Evolutionary conservation across 2,888 invertebrate genomes (phyloP), one percentile per base, ranked within the genome.

Genomic region (Apodemia hepburni): DNA sequence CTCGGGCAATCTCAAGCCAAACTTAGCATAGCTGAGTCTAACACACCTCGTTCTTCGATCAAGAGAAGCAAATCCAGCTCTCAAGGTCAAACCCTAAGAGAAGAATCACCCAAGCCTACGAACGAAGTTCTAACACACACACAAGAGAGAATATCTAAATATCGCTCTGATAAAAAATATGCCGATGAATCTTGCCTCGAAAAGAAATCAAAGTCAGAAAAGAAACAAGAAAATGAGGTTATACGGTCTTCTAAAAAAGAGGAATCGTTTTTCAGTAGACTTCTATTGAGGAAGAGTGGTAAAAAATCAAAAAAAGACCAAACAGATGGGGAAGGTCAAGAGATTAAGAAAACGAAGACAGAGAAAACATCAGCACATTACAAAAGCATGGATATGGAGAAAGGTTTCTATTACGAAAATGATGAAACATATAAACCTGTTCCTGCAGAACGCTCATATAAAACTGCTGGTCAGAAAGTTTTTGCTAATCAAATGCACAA

Each of bases 221-320:
- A 90, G 74, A 90, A 84, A 73, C 78, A 82, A 42, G 90, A 91
- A 67, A 90, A 89, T 68, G 91, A 92, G 87, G 79, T 87, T 69
- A 80, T 89, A 78, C 71, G 89, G 78, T 73, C 85, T 72, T 79
- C 82, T 62, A 92, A 94, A 81, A 89, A 93, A 78, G 92, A 94
- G 75, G 85, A 93, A 76, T 90, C 92, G 67, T 93, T 94, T 78
- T 94, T 96, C 76, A 94, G 94, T 64, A 92, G 95, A 68, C 81
- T 96, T 62, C 90, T 95, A 57, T 89, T 95, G 51, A 92, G 95
- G 70, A 94, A 94, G 72, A 95, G 95, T 63, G 95, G 94, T 38
- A 95, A 95, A 76, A 95, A 95, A 78, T 94, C 94, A 66, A 93
- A 95, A 71, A 91, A 93, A 65, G 92, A 93, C 45, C 85, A 82